Percentiles rank a stretch among this genome's conserved stretches.
Conservation (phyloP, 37 sponge, comb jelly and placozoan species). For the Spongilla lacustris region DNA sequence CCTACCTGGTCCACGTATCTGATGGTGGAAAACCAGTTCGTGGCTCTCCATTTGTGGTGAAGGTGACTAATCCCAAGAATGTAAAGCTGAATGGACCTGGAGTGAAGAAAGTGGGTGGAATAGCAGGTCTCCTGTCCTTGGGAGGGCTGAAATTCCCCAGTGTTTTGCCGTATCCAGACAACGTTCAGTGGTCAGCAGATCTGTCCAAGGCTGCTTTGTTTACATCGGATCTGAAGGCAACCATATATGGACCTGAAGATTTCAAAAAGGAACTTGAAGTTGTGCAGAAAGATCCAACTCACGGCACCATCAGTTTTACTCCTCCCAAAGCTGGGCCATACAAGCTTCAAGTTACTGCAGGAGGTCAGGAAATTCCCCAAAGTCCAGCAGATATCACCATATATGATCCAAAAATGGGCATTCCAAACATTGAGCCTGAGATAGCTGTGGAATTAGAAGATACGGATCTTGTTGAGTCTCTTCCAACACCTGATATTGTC, state of each 20-base stretch:
- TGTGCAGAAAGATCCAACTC: background rate
- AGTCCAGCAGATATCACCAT: background rate
- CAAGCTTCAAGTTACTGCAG: background rate
- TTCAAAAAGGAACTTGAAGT: background rate
- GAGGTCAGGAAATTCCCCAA: background rate
- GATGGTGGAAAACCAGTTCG: conserved; percentile 21
- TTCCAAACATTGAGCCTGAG: background rate
- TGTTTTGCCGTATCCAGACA: background rate
- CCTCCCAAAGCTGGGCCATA: background rate
- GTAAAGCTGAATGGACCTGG: background rate
- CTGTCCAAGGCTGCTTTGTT: background rate
- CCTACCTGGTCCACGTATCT: conserved; percentile 1
- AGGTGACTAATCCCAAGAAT: conserved; percentile 6
- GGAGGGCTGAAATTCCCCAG: background rate
- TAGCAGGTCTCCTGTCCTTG: background rate
- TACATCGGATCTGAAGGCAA: background rate
- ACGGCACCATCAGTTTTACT: background rate
- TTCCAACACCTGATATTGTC: background rate
- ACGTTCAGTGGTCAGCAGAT: background rate
- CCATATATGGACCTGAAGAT: background rate
- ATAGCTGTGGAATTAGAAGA: background rate
- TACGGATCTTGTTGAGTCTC: background rate
- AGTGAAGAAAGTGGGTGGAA: background rate
- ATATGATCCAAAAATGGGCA: background rate
- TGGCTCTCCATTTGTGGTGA: conserved; percentile 32